Conservation (phyloP, 2,888 invertebrate genomes). For the Coleophora deauratella region DNA sequence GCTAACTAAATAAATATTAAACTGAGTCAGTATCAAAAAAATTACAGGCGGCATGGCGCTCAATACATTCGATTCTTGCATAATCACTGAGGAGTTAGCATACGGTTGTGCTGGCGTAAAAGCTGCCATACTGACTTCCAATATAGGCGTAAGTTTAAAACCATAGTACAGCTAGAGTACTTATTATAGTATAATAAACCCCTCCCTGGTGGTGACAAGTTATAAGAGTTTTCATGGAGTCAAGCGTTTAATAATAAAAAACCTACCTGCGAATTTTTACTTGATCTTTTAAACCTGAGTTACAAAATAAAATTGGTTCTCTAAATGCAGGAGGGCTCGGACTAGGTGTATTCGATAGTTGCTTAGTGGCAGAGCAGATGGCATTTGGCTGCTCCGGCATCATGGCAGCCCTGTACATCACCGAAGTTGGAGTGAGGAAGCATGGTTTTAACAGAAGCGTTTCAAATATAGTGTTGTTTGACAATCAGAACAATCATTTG, state of each 20-base stretch:
- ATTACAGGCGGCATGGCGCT: slow-evolving; percentile 71
- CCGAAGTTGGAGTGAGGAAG: slow-evolving; percentile 75
- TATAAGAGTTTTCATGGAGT: no score
- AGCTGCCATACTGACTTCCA: slow-evolving; percentile 33
- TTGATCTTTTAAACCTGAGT: no score
- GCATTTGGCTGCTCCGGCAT: slow-evolving; percentile 95
- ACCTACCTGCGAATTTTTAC: no score
- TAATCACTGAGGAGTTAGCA: slow-evolving; percentile 75
- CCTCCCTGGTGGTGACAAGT: no score
- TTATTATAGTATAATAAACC: no score
- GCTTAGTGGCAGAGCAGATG: slow-evolving; percentile 88
- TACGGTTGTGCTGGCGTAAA: slow-evolving; percentile 78
- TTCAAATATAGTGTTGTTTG: not conserved
- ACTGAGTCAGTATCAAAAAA: slow-evolving; percentile 1
- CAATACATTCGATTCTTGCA: slow-evolving; percentile 67
- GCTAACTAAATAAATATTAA: no score
- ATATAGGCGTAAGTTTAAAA: slow-evolving; percentile 37
- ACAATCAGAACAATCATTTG: no score
- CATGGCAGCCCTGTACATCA: slow-evolving; percentile 90
- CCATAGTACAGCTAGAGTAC: no score
- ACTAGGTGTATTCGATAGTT: slow-evolving; percentile 80
- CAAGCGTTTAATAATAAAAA: no score
- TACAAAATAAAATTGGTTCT: not conserved
- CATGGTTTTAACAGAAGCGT: slow-evolving; percentile 1
- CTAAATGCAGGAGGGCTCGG: slow-evolving; percentile 81